phyloP scores from a whole-genome alignment of 2,888 invertebrate genomes.

The Andrena bicolor region DNA sequence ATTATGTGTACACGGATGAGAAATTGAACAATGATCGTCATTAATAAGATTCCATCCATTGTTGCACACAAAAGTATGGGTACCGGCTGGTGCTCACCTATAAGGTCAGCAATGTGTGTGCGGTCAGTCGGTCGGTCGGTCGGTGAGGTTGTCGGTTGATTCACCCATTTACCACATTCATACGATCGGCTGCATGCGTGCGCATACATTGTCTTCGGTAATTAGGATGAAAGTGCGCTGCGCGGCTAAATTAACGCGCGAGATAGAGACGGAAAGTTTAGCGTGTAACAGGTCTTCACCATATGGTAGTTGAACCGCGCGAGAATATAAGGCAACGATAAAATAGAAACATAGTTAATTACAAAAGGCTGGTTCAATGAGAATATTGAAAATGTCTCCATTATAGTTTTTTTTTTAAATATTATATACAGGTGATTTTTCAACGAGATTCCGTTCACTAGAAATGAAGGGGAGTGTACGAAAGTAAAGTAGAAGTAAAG shows the following conservation, averaged over 20 bases:
- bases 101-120: constrained; percentile 61
- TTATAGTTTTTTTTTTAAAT: too few species aligned
- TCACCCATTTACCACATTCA: constrained; percentile 64
- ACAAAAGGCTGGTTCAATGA: too few species aligned
- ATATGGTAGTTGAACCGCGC: neutral
- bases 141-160: constrained; percentile 60
- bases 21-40: constrained; percentile 45
- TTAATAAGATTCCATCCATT: constrained; percentile 56
- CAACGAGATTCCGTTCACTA: too few species aligned
- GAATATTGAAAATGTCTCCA: too few species aligned
- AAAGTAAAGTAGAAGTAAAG: too few species aligned
- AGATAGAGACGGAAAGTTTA: constrained; percentile 21
- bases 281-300: neutral
- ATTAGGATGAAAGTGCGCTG: constrained; percentile 53
- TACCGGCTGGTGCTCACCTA: constrained; percentile 55
- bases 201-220: constrained; percentile 44
- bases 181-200: constrained; percentile 14
- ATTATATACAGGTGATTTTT: too few species aligned
- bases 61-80: constrained; percentile 43
- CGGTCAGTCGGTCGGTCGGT: constrained; percentile 75
- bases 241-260: constrained; percentile 5
- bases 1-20: neutral
- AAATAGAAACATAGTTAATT: too few species aligned
- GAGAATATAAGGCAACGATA: neutral
- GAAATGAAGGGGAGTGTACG: too few species aligned